Conservation (phyloP, 37 sponge, comb jelly and placozoan species). For the Theonella swinhoei region DNA sequence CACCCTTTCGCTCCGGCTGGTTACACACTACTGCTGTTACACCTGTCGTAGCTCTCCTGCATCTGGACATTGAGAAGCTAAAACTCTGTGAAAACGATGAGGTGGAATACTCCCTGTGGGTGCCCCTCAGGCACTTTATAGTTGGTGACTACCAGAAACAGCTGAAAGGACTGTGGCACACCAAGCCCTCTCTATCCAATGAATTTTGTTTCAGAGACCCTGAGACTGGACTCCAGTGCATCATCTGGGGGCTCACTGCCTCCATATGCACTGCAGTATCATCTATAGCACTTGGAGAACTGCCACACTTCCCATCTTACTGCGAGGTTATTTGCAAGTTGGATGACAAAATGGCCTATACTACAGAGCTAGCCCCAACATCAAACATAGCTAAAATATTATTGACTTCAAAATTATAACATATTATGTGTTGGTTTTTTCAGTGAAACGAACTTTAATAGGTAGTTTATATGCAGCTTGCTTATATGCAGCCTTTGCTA, state of each 20-base stretch:
- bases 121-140: slow-evolving; percentile 48
- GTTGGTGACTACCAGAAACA: not conserved
- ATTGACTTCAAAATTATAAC: not conserved
- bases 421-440: not conserved
- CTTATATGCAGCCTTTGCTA: slow-evolving; percentile 48
- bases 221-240: not conserved
- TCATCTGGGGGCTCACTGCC: slow-evolving; percentile 60
- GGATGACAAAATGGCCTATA: not conserved
- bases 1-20: slow-evolving; percentile 6
- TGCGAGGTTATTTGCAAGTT: not conserved
- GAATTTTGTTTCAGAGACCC: not conserved
- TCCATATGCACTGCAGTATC: slow-evolving; percentile 28
- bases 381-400: not conserved
- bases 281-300: slow-evolving; percentile 10
- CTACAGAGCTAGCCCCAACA: not conserved
- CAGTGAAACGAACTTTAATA: slow-evolving; percentile 43
- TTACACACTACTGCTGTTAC: not conserved
- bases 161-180: not conserved
- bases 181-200: not conserved
- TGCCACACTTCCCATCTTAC: slow-evolving; percentile 9
- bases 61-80: slow-evolving; percentile 2
- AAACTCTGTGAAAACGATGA: slow-evolving; percentile 41
- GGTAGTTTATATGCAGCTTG: slow-evolving; percentile 65
- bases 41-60: slow-evolving; percentile 22
- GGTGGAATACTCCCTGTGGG: slow-evolving; percentile 54